Conservation (phyloP, 2,888 invertebrate species). For the Galeopsomyia nigrocyanea region DNA sequence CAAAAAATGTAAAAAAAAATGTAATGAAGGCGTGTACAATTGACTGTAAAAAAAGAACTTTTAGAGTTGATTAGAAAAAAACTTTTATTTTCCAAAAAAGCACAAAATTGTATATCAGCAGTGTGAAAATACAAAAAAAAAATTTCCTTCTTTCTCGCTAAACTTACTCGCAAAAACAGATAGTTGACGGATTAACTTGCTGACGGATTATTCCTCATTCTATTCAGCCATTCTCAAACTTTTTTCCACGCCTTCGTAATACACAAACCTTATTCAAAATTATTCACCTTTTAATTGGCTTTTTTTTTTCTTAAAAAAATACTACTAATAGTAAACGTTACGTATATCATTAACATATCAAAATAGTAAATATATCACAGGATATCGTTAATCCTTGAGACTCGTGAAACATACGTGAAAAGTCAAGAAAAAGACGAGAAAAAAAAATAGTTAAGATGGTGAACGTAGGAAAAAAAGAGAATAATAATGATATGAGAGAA, state of each 20-base stretch:
- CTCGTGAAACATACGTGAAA: conserved; percentile 48
- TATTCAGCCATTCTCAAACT: conserved; percentile 53
- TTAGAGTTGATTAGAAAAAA: conserved; percentile 46
- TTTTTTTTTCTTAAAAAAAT: conserved; percentile 31
- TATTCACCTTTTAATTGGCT: conserved; percentile 19
- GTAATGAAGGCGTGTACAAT: conserved; percentile 36
- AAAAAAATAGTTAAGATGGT: conserved; percentile 19
- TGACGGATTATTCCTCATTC: conserved; percentile 42
- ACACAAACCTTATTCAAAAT: conserved; percentile 28
- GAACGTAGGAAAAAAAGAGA: conserved; percentile 17
- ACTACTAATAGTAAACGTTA: conserved; percentile 42
- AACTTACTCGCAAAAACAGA: conserved; percentile 34
- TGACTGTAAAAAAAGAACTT: conserved; percentile 40
- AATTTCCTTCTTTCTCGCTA: conserved; percentile 32
- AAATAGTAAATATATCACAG: conserved; percentile 50
- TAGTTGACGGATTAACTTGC: conserved; percentile 21
- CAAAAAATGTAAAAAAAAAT: conserved; percentile 23
- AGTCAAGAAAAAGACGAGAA: conserved; percentile 39
- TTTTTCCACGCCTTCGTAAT: conserved; percentile 41
- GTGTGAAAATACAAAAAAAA: conserved; percentile 42
- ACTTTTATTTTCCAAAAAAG: conserved; percentile 49
- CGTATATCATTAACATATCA: conserved; percentile 34
- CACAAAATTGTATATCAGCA: conserved; percentile 40
- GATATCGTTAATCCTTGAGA: conserved; percentile 49
- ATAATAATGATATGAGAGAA: conserved; percentile 18